Conservation (phyloP, 2,888 invertebrate species). For the Heliconius ismenius region DNA sequence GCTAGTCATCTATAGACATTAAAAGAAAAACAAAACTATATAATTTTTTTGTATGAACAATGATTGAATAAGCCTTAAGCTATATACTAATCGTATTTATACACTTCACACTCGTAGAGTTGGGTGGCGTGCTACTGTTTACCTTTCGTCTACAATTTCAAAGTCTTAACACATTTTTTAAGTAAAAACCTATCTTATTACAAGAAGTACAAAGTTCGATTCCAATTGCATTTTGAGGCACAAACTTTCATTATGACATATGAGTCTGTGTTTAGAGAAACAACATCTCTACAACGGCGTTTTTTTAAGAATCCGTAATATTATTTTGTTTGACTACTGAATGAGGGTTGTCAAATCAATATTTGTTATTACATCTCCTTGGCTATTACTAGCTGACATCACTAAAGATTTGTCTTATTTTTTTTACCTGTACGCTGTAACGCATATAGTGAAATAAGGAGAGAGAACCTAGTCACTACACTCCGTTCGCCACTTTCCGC, state of each 20-base stretch:
- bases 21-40: conserved; percentile 56
- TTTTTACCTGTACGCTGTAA: neutral
- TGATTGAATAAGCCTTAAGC: conserved; percentile 53
- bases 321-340: conserved; percentile 34
- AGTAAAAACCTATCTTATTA: conserved; percentile 7
- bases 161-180: conserved; percentile 51
- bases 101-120: conserved; percentile 67
- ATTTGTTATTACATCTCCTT: conserved; percentile 17
- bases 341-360: conserved; percentile 24
- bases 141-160: conserved; percentile 65
- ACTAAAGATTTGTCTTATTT: neutral
- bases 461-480: too few relatives aligned
- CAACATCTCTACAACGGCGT: conserved; percentile 24
- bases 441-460: neutral
- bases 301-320: neutral
- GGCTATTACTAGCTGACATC: conserved; percentile 4
- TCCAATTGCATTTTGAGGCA: conserved; percentile 37
- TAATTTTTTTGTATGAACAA: conserved; percentile 64
- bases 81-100: conserved; percentile 72
- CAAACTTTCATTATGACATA: conserved; percentile 43
- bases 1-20: conserved; percentile 43
- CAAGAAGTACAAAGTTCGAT: neutral
- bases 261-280: conserved; percentile 49
- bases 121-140: conserved; percentile 79
- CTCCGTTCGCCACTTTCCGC: too few relatives aligned